phyloP scores from a whole-genome alignment of 2,113 vertebrate genomes.

The Periophthalmus modestus region DNA sequence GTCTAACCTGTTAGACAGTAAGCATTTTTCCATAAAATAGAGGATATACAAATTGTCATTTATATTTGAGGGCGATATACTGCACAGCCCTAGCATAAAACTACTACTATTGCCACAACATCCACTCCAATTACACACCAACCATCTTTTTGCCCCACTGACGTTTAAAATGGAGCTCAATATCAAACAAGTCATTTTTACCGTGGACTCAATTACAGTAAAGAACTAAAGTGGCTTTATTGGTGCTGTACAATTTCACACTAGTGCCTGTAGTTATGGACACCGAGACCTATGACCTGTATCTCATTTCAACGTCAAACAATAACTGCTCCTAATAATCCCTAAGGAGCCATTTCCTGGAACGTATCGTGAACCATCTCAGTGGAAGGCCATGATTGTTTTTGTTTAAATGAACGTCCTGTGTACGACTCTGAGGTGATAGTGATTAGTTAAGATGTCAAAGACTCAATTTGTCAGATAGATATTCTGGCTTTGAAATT shows the following conservation, averaged over 20 bases:
- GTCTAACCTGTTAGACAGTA: no score
- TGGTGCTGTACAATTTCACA: background rate
- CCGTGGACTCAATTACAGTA: background rate
- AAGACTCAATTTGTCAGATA: background rate
- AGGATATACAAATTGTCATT: no score
- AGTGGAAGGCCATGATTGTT: background rate
- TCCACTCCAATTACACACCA: background rate
- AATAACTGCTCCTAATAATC: constrained; percentile 8
- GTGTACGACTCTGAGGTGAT: background rate
- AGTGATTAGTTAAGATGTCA: constrained; percentile 3
- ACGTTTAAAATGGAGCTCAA: background rate
- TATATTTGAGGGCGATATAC: no score
- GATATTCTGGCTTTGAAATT: background rate
- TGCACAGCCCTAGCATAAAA: no score
- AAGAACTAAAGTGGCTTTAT: background rate
- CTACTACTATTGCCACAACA: background rate
- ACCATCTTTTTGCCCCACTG: background rate
- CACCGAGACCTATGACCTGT: background rate
- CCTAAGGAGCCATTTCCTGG: background rate
- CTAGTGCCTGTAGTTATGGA: background rate
- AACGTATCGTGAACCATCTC: background rate
- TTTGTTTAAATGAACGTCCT: background rate
- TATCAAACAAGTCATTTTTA: background rate
- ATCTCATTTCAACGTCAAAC: constrained; percentile 8
- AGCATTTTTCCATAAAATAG: no score